Conservation (phyloP, 1,140 invertebrate genomes). For the Theocolax elegans region DNA sequence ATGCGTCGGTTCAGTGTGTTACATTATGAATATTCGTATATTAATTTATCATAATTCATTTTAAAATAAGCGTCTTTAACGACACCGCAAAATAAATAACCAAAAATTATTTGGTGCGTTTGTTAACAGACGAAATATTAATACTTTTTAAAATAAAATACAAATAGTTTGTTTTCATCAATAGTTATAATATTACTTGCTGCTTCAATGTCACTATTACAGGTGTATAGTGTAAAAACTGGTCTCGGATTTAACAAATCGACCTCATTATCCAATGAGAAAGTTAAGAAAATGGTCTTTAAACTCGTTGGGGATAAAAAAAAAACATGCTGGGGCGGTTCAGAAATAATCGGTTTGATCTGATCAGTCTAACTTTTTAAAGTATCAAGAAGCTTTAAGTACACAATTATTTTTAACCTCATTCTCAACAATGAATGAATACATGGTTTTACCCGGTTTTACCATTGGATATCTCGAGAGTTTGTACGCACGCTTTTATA, state of each 20-base stretch:
- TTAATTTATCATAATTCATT: too few species aligned
- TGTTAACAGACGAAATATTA: too few species aligned
- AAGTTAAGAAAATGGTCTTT: constrained; percentile 35
- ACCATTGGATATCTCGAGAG: too few species aligned
- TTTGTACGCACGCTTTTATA: too few species aligned
- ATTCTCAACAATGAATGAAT: not conserved
- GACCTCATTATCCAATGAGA: constrained; percentile 34
- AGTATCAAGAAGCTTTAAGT: not conserved
- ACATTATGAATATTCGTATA: too few species aligned
- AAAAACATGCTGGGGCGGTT: constrained; percentile 5
- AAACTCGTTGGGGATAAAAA: constrained; percentile 14
- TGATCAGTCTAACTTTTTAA: not conserved
- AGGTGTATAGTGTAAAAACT: not conserved
- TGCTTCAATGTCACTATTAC: constrained; percentile 4
- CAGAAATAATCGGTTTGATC: constrained; percentile 8
- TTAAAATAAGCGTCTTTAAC: too few species aligned
- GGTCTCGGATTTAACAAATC: constrained; percentile 18
- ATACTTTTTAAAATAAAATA: too few species aligned
- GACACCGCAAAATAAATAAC: too few species aligned
- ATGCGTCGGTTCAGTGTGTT: too few species aligned
- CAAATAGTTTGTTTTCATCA: not conserved
- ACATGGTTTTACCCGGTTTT: too few species aligned
- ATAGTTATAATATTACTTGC: not conserved
- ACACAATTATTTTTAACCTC: constrained; percentile 14
- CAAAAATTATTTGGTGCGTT: too few species aligned